Percentiles rank a stretch among this genome's conserved stretches.
These are phyloP conservation scores for Melanotaenia nigrans DNA, from an alignment of 2,797 vertebrate species.

Conservation along the genomic window DNA sequence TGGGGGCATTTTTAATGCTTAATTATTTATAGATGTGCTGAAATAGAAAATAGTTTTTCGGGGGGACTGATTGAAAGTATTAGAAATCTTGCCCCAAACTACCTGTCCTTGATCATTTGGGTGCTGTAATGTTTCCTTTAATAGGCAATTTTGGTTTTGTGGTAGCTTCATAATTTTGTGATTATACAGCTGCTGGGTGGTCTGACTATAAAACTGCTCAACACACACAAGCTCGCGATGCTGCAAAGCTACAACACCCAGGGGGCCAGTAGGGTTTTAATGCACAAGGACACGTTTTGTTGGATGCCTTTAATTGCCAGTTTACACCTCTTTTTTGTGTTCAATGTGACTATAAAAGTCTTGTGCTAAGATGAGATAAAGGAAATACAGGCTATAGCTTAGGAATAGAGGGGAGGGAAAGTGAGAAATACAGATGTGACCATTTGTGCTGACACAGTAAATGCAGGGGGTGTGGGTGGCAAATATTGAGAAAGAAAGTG, in stretches of 20 bases:
- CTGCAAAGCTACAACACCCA: slow-evolving; percentile 38
- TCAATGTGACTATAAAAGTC: slow-evolving; percentile 19
- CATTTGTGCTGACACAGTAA: slow-evolving; percentile 36
- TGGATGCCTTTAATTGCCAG: slow-evolving; percentile 10
- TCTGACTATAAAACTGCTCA: slow-evolving; percentile 47
- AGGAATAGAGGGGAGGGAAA: slow-evolving; percentile 1
- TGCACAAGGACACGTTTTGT: slow-evolving; percentile 32
- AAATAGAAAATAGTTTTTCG: neutral
- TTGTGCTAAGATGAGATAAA: neutral
- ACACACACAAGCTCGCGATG: slow-evolving; percentile 17
- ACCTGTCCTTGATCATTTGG: slow-evolving; percentile 18
- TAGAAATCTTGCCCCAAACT: slow-evolving; percentile 3
- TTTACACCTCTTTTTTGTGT: neutral
- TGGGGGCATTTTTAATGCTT: neutral
- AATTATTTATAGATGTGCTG: neutral
- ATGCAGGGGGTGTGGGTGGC: slow-evolving; percentile 23
- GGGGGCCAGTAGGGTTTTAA: slow-evolving; percentile 27
- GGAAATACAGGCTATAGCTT: neutral
- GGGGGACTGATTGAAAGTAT: neutral
- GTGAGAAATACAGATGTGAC: slow-evolving; percentile 39
- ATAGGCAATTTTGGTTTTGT: slow-evolving; percentile 37
- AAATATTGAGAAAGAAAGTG: slow-evolving; percentile 14
- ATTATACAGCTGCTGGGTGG: slow-evolving; percentile 53
- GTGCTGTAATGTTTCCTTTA: slow-evolving; percentile 37
- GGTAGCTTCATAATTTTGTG: slow-evolving; percentile 45